Percentiles rank a stretch among this genome's conserved stretches.
Evolutionary conservation across 2,797 vertebrate genomes (phyloP).

Genomic region (Gymnoscopelus braueri): DNA sequence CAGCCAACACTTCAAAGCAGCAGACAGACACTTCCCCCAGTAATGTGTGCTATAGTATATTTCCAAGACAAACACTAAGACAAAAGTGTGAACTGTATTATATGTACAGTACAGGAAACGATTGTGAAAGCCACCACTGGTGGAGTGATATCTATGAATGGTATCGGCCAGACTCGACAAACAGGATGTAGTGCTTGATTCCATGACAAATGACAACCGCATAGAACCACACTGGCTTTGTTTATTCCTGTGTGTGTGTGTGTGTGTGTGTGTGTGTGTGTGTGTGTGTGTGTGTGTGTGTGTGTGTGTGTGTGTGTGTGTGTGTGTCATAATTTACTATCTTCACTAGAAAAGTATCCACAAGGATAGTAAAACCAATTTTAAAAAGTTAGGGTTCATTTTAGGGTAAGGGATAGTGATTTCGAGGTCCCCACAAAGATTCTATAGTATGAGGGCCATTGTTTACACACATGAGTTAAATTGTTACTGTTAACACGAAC

Average conservation of each 20-base stretch:
- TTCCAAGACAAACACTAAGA: slow-evolving; percentile 33
- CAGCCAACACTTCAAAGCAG: slow-evolving; percentile 38
- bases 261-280: neutral
- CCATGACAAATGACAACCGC: slow-evolving; percentile 22
- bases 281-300: slow-evolving; percentile 1
- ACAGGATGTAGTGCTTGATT: neutral
- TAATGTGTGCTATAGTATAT: slow-evolving; percentile 21
- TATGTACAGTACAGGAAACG: slow-evolving; percentile 10
- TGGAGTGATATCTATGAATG: neutral
- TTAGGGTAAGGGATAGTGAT: too few relatives aligned
- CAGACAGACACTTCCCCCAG: slow-evolving; percentile 10
- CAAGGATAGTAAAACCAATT: too few relatives aligned
- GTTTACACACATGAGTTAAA: too few relatives aligned
- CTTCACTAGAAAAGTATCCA: too few relatives aligned
- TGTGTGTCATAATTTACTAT: neutral
- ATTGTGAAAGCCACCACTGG: neutral
- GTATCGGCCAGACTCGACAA: neutral
- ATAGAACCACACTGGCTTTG: neutral
- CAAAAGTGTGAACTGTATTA: slow-evolving; percentile 13
- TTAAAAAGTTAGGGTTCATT: too few relatives aligned
- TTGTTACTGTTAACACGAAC: neutral
- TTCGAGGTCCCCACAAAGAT: too few relatives aligned
- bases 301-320: neutral
- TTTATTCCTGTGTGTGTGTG: neutral
- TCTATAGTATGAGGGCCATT: too few relatives aligned